These are phyloP conservation scores for Athrips mouffetella DNA, from an alignment of 2,888 invertebrate genomes.

Conservation along the genomic window DNA sequence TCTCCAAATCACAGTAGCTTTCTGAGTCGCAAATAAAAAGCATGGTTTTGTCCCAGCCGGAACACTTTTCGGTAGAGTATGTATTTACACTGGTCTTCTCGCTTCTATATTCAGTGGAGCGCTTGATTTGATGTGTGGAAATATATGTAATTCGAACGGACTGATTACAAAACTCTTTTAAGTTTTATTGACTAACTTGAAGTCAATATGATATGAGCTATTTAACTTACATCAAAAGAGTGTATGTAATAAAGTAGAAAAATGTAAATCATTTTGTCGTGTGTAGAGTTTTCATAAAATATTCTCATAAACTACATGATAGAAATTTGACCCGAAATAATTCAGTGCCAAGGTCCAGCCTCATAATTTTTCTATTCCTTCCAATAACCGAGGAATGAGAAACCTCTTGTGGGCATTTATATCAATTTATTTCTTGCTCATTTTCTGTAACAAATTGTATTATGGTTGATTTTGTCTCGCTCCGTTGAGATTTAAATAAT, in stretches of 20 bases:
- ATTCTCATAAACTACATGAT: no score
- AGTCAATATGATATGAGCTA: neutral
- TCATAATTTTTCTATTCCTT: conserved; percentile 30
- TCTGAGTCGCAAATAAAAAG: conserved; percentile 54
- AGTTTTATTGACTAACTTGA: no score
- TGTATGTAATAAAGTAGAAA: no score
- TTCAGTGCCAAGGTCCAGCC: conserved; percentile 26
- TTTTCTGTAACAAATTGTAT: conserved; percentile 16
- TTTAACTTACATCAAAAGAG: no score
- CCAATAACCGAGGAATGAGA: conserved; percentile 27
- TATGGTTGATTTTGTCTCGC: conserved; percentile 11
- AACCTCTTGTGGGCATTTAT: conserved; percentile 33
- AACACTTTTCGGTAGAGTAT: conserved; percentile 9
- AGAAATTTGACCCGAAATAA: neutral
- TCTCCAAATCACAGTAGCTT: conserved; percentile 60
- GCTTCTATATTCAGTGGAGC: neutral
- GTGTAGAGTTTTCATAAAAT: no score
- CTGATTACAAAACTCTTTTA: no score
- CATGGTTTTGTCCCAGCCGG: conserved; percentile 29
- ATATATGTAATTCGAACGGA: neutral
- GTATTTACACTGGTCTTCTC: neutral
- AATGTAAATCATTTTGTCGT: no score
- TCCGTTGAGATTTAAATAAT: conserved; percentile 18
- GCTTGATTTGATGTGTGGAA: neutral
- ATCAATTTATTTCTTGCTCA: conserved; percentile 33